Evolutionary conservation across 23 tunicate genomes (phyloP), one percentile per base, ranked within the genome.

Genomic region (Halocynthia roretzi): DNA sequence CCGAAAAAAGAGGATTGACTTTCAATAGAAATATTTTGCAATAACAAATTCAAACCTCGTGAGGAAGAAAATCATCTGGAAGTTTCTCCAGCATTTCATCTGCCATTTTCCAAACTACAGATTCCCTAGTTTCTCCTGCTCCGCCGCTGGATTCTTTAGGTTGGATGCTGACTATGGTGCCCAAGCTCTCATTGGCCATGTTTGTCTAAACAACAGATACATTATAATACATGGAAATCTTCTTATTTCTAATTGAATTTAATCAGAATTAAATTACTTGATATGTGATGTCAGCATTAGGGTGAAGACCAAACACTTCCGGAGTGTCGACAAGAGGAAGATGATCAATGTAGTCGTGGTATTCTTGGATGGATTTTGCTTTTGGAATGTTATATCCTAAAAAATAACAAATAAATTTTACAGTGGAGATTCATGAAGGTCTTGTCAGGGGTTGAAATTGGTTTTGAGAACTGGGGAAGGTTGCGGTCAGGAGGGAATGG

Each of bases 121-220:
- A 85, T 80, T 89, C 95, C 48, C 95, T 80, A 15, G 95, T 83
- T 52, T 89, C 95, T 7, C 95, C 95, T 44, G 80, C 72, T 71
- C 95, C 95, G 53, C 95, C 95, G 65, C 86, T 77, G 81, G 83
- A 76, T 77, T 89, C 95, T 61, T 89, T 89, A 31, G 95, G 95
- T 64, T 89, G 95, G 82, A 89, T 89, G 81, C 83, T 83, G 52
- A 89, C 95, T 56, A 89, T 89, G 19, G 85, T 89, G 14, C 95
- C 87, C 64, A 89, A 70, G 62, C 85, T 83, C 18, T 72, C 83
- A 44, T 77, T 89, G 11, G 95, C 88, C 88, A 85, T 89, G 85
- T 89, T 89, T 18, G 95, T 89, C 85, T 89, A 69, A 7, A 15
- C 62, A 62, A 49, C 31, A 56, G 50, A 31, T n/a, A 8, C 4